A percentile compares a stretch with the other conserved stretches of the same genome.
These are phyloP conservation scores for Amblyjoppa proteus DNA, from an alignment of 2,888 invertebrate genomes.

Conservation along the genomic window DNA sequence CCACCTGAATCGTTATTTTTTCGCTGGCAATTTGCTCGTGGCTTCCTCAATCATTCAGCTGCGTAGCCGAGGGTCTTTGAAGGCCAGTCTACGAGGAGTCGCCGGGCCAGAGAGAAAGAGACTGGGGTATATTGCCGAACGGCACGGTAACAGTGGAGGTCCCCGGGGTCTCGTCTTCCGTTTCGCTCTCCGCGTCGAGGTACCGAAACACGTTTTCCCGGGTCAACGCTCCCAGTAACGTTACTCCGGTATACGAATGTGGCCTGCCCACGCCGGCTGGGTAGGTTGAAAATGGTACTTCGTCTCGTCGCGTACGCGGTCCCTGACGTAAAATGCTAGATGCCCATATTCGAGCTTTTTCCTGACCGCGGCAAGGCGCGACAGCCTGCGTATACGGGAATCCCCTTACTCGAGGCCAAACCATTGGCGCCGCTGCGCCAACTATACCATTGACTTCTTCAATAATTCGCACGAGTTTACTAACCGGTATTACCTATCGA, in stretches of 20 bases:
- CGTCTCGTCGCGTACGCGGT: conserved; percentile 39
- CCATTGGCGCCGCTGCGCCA: neutral
- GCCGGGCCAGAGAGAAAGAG: conserved; percentile 36
- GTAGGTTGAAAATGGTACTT: neutral
- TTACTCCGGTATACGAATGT: conserved; percentile 18
- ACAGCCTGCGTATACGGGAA: neutral
- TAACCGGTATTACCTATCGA: conserved; percentile 32
- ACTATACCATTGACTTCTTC: conserved; percentile 15
- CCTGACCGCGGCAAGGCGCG: conserved; percentile 7
- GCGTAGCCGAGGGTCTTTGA: conserved; percentile 46
- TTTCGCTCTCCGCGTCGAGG: conserved; percentile 56
- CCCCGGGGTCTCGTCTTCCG: conserved; percentile 70
- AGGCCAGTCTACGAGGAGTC: conserved; percentile 42
- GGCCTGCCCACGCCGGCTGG: neutral
- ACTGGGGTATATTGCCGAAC: conserved; percentile 46
- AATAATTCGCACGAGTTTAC: conserved; percentile 26
- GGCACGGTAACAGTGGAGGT: conserved; percentile 41
- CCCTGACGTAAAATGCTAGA: conserved; percentile 51
- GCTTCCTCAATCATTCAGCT: conserved; percentile 74
- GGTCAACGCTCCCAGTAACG: conserved; percentile 69
- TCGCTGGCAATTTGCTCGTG: conserved; percentile 62
- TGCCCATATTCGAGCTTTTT: conserved; percentile 13
- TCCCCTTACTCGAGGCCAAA: neutral
- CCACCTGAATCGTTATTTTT: conserved; percentile 72
- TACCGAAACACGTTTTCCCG: conserved; percentile 67